Conservation (phyloP, 2,888 invertebrate species). For the Neuroscelio doddi region DNA sequence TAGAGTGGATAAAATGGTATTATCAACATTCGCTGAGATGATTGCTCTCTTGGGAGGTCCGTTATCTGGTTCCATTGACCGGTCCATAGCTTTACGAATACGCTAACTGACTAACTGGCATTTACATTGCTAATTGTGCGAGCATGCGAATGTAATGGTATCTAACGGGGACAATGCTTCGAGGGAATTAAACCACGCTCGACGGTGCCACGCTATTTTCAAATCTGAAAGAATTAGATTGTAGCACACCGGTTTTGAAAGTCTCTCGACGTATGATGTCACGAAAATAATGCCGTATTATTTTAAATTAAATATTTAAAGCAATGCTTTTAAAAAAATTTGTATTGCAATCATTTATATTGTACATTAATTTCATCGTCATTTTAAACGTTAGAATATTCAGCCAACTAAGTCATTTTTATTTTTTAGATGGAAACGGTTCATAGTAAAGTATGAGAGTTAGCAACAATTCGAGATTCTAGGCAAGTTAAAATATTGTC, state of each 20-base stretch:
- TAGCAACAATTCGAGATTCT: slow-evolving; percentile 43
- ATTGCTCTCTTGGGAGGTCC: slow-evolving; percentile 70
- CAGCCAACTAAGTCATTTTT: too few relatives aligned
- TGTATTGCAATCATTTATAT: too few relatives aligned
- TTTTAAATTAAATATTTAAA: too few relatives aligned
- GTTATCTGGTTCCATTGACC: slow-evolving; percentile 63
- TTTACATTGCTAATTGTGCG: slow-evolving; percentile 72
- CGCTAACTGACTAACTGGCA: slow-evolving; percentile 70
- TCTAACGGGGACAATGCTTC: slow-evolving; percentile 67
- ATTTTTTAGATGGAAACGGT: too few relatives aligned
- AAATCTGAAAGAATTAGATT: slow-evolving; percentile 38
- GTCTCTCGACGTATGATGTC: too few relatives aligned
- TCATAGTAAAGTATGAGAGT: too few relatives aligned
- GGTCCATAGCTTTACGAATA: slow-evolving; percentile 63
- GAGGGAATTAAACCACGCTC: slow-evolving; percentile 60
- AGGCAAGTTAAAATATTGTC: slow-evolving; percentile 34
- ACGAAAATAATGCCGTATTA: too few relatives aligned
- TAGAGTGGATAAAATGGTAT: slow-evolving; percentile 40
- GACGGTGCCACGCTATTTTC: slow-evolving; percentile 35
- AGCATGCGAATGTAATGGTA: slow-evolving; percentile 66
- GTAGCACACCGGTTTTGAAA: slow-evolving; percentile 18
- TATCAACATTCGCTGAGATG: slow-evolving; percentile 64
- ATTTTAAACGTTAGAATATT: too few relatives aligned
- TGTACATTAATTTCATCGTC: too few relatives aligned
- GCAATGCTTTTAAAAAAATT: too few relatives aligned